Percentiles rank a stretch among this genome's conserved stretches.
phyloP scores from a whole-genome alignment of 2,113 vertebrate species.

The Circaetus gallicus region DNA sequence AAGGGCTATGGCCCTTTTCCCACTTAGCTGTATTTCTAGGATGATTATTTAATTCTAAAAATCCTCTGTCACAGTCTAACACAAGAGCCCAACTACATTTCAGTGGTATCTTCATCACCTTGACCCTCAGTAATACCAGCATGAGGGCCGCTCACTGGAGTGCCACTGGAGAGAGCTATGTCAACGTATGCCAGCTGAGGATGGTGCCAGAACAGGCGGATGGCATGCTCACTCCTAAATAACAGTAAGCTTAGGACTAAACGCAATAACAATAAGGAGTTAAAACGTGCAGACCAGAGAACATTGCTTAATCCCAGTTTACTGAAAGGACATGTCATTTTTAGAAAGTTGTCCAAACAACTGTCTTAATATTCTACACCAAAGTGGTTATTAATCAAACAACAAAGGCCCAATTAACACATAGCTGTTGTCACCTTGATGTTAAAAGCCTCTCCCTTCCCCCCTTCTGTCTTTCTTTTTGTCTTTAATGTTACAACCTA shows the following conservation, averaged over 20 bases:
- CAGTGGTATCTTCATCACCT: background rate
- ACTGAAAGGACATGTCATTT: conserved; percentile 36
- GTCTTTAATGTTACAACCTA: conserved; percentile 60
- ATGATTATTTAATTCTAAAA: background rate
- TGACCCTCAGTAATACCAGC: background rate
- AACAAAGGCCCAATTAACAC: conserved; percentile 79
- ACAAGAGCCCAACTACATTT: background rate
- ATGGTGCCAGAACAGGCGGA: background rate
- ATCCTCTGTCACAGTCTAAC: background rate
- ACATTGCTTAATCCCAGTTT: conserved; percentile 23
- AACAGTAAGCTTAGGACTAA: background rate
- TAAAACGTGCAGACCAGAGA: conserved; percentile 33
- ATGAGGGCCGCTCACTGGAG: background rate
- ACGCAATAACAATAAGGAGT: background rate
- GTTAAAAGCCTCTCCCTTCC: conserved; percentile 76
- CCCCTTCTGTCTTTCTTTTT: conserved; percentile 31
- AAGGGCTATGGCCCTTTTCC: background rate
- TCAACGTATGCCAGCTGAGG: background rate
- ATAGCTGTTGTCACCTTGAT: conserved; percentile 76
- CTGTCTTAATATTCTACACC: conserved; percentile 56
- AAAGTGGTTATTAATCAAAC: conserved; percentile 70
- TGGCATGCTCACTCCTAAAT: fast-evolving
- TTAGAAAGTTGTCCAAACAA: conserved; percentile 60
- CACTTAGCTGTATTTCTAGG: background rate
- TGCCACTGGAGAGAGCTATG: background rate